Percentiles rank a stretch among this genome's conserved stretches.
These are phyloP conservation scores for Pyrrhosoma nymphula DNA, from an alignment of 2,888 invertebrate genomes.

Conservation along the genomic window DNA sequence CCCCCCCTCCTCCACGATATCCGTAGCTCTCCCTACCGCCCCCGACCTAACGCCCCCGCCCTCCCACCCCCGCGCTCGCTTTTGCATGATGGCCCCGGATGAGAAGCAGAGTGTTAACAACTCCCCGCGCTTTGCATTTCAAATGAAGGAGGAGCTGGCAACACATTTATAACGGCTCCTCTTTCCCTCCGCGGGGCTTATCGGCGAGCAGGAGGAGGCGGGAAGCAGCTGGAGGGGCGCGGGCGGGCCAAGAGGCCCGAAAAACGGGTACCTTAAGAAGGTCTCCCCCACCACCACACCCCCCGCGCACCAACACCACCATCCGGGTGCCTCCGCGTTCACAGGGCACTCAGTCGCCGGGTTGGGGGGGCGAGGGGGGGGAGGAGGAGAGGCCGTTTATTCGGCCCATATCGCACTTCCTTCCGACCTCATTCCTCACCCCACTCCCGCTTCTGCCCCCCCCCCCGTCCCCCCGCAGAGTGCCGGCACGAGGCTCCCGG, in stretches of 20 bases:
- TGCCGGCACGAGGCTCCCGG: not conserved
- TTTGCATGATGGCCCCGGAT: constrained; percentile 44
- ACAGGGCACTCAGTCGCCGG: not conserved
- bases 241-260: not conserved
- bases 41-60: too few species aligned
- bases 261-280: not conserved
- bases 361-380: too few species aligned
- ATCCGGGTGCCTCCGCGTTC: not conserved
- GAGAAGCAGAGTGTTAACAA: constrained; percentile 62
- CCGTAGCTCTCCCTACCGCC: not conserved
- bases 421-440: constrained; percentile 9
- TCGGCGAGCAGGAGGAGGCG: not conserved
- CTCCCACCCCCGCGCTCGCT: not conserved
- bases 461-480: not conserved
- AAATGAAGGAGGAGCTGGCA: constrained; percentile 47
- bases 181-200: constrained; percentile 43
- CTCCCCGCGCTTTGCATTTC: constrained; percentile 65
- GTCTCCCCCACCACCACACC: not conserved
- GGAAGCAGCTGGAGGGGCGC: not conserved
- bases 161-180: constrained; percentile 59
- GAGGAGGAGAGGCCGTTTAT: not conserved
- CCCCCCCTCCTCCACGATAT: too few species aligned
- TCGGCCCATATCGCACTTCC: constrained; percentile 23
- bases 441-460: not conserved
- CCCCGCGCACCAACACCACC: not conserved